phyloP scores from a whole-genome alignment of 2,797 vertebrate species.

The Apogon talboti region DNA sequence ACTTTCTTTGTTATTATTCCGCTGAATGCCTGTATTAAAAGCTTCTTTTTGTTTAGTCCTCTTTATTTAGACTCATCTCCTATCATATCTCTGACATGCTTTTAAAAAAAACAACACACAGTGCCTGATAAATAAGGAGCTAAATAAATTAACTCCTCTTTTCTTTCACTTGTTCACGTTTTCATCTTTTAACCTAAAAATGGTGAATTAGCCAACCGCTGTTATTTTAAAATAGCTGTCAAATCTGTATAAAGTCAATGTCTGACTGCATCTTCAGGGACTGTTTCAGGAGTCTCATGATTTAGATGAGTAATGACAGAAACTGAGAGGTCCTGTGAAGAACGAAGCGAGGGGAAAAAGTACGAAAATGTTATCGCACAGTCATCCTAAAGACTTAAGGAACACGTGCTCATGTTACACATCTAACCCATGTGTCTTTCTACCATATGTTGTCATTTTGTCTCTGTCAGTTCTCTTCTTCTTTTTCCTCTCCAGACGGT shows the following conservation, averaged over 20 bases:
- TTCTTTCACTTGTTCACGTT: background rate
- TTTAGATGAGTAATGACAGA: constrained; percentile 30
- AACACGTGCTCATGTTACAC: background rate
- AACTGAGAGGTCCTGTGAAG: constrained; percentile 17
- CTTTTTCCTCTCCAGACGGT: too few relatives aligned
- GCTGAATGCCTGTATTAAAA: background rate
- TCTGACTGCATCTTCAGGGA: constrained; percentile 47
- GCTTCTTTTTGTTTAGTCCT: background rate
- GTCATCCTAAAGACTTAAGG: background rate
- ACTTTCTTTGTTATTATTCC: constrained; percentile 5
- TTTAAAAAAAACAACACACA: too few relatives aligned
- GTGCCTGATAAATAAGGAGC: background rate
- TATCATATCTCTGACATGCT: too few relatives aligned
- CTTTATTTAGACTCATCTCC: background rate
- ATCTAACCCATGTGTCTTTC: too few relatives aligned
- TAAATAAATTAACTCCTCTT: background rate
- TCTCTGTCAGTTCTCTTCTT: too few relatives aligned
- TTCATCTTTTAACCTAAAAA: background rate
- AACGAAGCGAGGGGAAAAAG: background rate
- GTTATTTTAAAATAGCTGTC: background rate
- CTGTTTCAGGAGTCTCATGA: constrained; percentile 56
- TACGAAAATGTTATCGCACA: background rate
- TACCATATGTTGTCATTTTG: too few relatives aligned
- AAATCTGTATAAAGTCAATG: constrained; percentile 15
- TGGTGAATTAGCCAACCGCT: too few relatives aligned